Evolutionary conservation across 2,113 vertebrate species (phyloP).

Genomic region (Sarotherodon lohbergeri): DNA sequence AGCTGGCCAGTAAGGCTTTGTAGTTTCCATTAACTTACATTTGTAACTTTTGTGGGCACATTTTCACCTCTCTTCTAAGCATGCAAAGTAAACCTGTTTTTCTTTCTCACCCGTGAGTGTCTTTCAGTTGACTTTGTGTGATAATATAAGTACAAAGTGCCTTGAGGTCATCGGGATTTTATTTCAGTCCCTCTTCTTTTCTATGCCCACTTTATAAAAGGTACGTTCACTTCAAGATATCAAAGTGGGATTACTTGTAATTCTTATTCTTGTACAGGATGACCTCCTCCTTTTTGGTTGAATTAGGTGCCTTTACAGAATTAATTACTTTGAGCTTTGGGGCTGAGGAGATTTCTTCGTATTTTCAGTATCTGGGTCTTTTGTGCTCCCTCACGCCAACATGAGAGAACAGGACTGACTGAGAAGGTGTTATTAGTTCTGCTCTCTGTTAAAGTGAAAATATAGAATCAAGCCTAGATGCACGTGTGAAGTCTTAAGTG

Average conservation of each 20-base stretch:
- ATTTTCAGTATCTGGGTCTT: not conserved
- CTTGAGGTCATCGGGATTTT: not conserved
- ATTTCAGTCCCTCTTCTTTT: not conserved
- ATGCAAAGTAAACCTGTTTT: not conserved
- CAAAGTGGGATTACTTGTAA: conserved; percentile 3
- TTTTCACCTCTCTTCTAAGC: not conserved
- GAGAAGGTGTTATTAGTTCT: conserved; percentile 1
- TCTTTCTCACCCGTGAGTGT: not conserved
- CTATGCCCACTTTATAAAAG: not conserved
- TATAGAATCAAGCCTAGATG: not conserved
- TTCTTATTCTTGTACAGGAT: not conserved
- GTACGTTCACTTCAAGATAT: not conserved
- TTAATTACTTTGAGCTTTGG: conserved; percentile 33
- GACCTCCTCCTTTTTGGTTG: not conserved
- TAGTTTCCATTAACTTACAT: not conserved
- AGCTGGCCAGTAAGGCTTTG: not conserved
- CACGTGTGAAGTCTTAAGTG: not conserved
- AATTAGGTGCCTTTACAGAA: conserved; percentile 11
- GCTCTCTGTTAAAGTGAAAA: not conserved
- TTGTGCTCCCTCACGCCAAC: not conserved
- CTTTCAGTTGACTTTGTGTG: not conserved
- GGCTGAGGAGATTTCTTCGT: not conserved
- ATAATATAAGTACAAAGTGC: not conserved
- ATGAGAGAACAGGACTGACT: not conserved
- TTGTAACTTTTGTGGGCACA: not conserved